phyloP scores from a whole-genome alignment of 2,888 invertebrate species.

The Spisula solida region DNA sequence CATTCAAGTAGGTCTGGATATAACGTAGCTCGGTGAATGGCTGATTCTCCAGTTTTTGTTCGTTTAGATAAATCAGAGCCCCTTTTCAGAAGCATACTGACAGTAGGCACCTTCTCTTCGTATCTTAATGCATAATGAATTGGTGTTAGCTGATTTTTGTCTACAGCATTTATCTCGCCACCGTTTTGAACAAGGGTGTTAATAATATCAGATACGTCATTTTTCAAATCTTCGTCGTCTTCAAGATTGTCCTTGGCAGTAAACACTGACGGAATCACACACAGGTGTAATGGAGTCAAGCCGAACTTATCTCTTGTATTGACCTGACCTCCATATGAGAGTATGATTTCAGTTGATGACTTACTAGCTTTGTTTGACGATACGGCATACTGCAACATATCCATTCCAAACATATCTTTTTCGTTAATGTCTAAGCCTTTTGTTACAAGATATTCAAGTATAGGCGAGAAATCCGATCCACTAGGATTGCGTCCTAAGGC shows the following conservation, averaged over 20 bases:
- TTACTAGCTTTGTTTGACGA: not conserved
- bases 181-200: not conserved
- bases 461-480: not conserved
- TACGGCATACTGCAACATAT: conserved; percentile 18
- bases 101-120: not conserved
- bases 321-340: not conserved
- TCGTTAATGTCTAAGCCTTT: not conserved
- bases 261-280: conserved; percentile 25
- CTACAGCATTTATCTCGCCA: conserved; percentile 11
- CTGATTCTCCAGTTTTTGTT: conserved; percentile 35
- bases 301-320: conserved; percentile 13
- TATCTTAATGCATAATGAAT: conserved; percentile 21
- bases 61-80: not conserved
- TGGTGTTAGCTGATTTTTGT: conserved; percentile 29
- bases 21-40: conserved; percentile 21
- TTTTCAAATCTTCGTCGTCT: conserved; percentile 30
- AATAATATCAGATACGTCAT: conserved; percentile 31
- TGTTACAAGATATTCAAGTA: not conserved
- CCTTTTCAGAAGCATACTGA: not conserved
- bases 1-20: conserved; percentile 6
- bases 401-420: not conserved
- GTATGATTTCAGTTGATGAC: not conserved
- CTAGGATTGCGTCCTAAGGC: not conserved
- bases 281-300: conserved; percentile 12
- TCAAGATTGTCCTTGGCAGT: conserved; percentile 21